Evolutionary conservation across 2,113 vertebrate species (phyloP), one percentile per base, ranked within the genome.

Genomic region (Ptyas mucosa): DNA sequence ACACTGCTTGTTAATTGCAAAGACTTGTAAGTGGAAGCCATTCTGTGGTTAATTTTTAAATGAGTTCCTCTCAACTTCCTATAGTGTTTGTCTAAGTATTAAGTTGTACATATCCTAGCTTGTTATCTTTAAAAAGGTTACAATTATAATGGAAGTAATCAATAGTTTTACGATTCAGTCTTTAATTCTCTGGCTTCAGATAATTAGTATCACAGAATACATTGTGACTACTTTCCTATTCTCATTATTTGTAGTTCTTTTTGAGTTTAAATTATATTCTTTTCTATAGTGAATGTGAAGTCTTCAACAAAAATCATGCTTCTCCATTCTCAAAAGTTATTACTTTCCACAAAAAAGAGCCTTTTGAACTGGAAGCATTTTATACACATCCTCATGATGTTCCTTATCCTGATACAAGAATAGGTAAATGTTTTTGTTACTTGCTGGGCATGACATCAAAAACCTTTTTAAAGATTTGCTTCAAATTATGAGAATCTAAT

Each of bases 321-420:
- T 98, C 99, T 90, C 99, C 99, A 3, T 99, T 99, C 97, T 99
- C 99, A 93, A 99, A 99, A 98, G 98, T 99, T 91, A 99, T 99
- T 95, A 99, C 99, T 94, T 99, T 99, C 96, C 99, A 99, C 97
- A 99, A 99, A 97, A 99, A 98, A 96, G 99, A 99, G 91, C 98
- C 99, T 92, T 99, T 99, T 97, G 98, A 99, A 93, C 97, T 99
- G 94, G 98, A 99, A 97, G 99, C 99, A 89, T 99, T 98, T 95
- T 99, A 99, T 93, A 99, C 98, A 52, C 97, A 97, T 95, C 98
- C 98, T n/a, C 98, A 98, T 93, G 99, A 99, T 92, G 98, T 99
- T 95, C 99, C 98, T 93, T 99, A 98, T 97, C 98, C 99, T 52
- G 99, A 99, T 95, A 97, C 98, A 93, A 98, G 98, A 98, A 99